A percentile compares a stretch with the other conserved stretches of the same genome.
phyloP scores from a whole-genome alignment of 2,113 vertebrate genomes.

The Ochotona curzoniae region DNA sequence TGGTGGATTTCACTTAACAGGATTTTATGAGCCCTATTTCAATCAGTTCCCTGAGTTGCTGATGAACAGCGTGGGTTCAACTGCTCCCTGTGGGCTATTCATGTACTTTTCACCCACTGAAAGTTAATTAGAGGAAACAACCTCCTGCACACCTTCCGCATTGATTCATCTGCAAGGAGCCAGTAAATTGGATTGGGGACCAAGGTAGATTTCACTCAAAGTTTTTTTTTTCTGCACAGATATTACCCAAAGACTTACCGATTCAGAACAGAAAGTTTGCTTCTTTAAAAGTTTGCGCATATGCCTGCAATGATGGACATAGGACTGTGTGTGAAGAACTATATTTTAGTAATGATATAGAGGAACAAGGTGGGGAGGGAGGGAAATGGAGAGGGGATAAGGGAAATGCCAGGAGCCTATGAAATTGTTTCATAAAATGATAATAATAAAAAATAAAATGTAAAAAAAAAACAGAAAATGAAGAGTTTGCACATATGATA shows the following conservation, averaged over 20 bases:
- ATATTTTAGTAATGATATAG: no score
- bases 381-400: no score
- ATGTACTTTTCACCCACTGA: conserved; percentile 28
- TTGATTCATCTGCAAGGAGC: conserved; percentile 48
- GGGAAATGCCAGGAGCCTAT: no score
- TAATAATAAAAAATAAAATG: no score
- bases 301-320: no score
- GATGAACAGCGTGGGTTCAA: background rate
- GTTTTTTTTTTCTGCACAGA: conserved; percentile 67
- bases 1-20: background rate
- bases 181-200: conserved; percentile 66
- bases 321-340: no score
- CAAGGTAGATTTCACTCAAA: conserved; percentile 52
- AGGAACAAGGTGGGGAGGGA: no score
- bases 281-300: no score
- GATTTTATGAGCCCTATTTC: background rate
- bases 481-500: background rate
- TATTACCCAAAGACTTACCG: background rate
- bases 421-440: no score
- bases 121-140: conserved; percentile 56
- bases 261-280: background rate
- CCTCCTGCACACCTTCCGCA: background rate
- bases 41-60: background rate
- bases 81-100: conserved; percentile 14
- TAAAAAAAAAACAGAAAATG: no score